Conservation (phyloP, 64 coral and sea anemone genomes). For the Acropora tenuis region DNA sequence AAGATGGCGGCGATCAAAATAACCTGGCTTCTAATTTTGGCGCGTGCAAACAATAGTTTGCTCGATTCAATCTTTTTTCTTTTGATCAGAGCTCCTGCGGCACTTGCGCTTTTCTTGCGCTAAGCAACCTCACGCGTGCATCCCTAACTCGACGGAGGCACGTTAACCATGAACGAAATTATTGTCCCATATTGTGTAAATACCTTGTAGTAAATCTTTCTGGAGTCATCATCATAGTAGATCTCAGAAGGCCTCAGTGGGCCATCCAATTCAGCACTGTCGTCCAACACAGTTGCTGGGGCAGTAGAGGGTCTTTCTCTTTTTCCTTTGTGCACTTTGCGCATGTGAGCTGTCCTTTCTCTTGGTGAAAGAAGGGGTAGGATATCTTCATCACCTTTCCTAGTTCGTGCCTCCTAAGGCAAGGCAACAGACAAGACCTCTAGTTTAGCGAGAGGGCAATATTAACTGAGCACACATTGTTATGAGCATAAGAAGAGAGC, state of each 20-base stretch:
- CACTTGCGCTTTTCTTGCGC: too few relatives aligned
- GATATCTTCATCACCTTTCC: slow-evolving; percentile 92
- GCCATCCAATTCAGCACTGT: background rate
- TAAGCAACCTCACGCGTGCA: too few relatives aligned
- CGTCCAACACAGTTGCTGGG: slow-evolving; percentile 40
- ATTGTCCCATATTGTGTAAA: background rate
- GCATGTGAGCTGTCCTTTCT: slow-evolving; percentile 66
- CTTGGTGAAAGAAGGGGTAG: slow-evolving; percentile 86
- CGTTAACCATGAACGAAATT: too few relatives aligned
- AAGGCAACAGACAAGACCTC: background rate
- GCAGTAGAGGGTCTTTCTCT: slow-evolving; percentile 79
- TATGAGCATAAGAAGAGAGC: background rate
- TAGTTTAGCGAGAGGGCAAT: too few relatives aligned
- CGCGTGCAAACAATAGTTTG: too few relatives aligned
- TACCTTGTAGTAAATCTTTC: slow-evolving; percentile 76
- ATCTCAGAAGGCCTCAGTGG: slow-evolving; percentile 68
- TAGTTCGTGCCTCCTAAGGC: slow-evolving; percentile 75
- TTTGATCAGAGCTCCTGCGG: too few relatives aligned
- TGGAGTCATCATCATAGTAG: slow-evolving; percentile 75
- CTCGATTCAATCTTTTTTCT: too few relatives aligned
- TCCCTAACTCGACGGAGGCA: too few relatives aligned
- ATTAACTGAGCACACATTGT: background rate
- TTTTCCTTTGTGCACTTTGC: background rate
- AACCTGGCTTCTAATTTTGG: too few relatives aligned
- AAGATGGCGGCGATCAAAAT: too few relatives aligned